Conservation (phyloP, 2,797 vertebrate species). For the Catamblyrhynchus diadema region DNA sequence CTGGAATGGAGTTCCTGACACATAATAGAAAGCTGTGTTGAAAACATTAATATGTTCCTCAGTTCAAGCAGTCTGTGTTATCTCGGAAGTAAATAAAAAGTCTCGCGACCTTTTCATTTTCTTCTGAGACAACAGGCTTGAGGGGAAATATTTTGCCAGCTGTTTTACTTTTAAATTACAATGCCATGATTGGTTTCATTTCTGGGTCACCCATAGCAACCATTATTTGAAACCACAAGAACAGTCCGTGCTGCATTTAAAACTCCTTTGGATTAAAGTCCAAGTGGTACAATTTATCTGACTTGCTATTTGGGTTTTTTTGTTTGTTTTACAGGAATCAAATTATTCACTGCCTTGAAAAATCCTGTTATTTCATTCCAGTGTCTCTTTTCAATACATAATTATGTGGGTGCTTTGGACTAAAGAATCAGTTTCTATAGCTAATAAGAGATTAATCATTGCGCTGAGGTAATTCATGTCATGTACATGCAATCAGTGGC, state of each 20-base stretch:
- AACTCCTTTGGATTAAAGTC: slow-evolving; percentile 47
- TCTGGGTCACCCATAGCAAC: slow-evolving; percentile 74
- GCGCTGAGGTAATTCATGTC: background rate
- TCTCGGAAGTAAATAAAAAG: slow-evolving; percentile 75
- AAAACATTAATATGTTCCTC: slow-evolving; percentile 75
- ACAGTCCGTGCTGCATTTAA: background rate
- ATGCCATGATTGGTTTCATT: slow-evolving; percentile 72
- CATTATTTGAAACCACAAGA: slow-evolving; percentile 54
- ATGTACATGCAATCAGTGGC: background rate
- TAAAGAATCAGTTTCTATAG: background rate
- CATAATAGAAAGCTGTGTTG: slow-evolving; percentile 69
- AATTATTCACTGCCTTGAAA: background rate
- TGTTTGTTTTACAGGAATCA: background rate
- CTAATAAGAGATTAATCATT: background rate
- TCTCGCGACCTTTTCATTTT: slow-evolving; percentile 75
- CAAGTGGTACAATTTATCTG: slow-evolving; percentile 31
- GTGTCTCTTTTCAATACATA: background rate
- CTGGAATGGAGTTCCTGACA: slow-evolving; percentile 72
- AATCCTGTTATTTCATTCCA: background rate
- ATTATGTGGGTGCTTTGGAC: background rate
- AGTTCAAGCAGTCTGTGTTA: slow-evolving; percentile 68
- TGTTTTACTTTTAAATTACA: slow-evolving; percentile 79
- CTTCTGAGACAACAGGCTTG: slow-evolving; percentile 67
- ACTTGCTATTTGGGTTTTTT: background rate
- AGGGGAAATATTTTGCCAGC: slow-evolving; percentile 72